phyloP scores from a whole-genome alignment of 2,888 invertebrate species.

The Aphidius colemani region DNA sequence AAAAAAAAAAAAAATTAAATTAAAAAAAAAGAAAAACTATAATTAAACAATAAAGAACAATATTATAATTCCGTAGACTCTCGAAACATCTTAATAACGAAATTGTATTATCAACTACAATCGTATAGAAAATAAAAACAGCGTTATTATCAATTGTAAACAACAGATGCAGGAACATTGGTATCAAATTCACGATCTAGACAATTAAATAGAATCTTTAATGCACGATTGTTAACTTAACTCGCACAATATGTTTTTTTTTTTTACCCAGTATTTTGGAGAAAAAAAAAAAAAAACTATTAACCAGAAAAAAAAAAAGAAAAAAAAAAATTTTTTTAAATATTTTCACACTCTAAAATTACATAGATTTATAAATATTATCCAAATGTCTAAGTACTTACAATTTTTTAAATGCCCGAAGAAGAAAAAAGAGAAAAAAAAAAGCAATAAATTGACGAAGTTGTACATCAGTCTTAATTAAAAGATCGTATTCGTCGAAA shows the following conservation, averaged over 20 bases:
- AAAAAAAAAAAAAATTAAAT: no score
- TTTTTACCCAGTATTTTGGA: not conserved
- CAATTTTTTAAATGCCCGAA: slow-evolving; percentile 17
- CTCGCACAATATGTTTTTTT: not conserved
- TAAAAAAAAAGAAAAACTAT: no score
- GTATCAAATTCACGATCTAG: slow-evolving; percentile 20
- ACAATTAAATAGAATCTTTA: not conserved
- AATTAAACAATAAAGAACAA: no score
- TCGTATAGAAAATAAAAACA: slow-evolving; percentile 30
- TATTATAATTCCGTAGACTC: no score
- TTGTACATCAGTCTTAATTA: slow-evolving; percentile 27
- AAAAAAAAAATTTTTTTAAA: slow-evolving; percentile 5
- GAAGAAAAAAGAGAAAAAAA: slow-evolving; percentile 3
- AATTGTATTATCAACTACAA: slow-evolving; percentile 25
- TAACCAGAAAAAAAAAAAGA: slow-evolving; percentile 14
- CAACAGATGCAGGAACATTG: slow-evolving; percentile 28
- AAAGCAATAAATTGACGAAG: slow-evolving; percentile 15
- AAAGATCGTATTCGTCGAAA: slow-evolving; percentile 24
- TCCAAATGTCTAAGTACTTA: slow-evolving; percentile 1
- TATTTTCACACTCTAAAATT: slow-evolving; percentile 3
- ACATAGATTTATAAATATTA: not conserved
- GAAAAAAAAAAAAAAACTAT: not conserved
- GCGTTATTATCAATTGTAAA: slow-evolving; percentile 27
- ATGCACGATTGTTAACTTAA: no score
- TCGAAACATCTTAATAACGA: slow-evolving; percentile 19